Evolutionary conservation across 2,113 vertebrate species (phyloP).

Genomic region (Rhizomys pruinosus): DNA sequence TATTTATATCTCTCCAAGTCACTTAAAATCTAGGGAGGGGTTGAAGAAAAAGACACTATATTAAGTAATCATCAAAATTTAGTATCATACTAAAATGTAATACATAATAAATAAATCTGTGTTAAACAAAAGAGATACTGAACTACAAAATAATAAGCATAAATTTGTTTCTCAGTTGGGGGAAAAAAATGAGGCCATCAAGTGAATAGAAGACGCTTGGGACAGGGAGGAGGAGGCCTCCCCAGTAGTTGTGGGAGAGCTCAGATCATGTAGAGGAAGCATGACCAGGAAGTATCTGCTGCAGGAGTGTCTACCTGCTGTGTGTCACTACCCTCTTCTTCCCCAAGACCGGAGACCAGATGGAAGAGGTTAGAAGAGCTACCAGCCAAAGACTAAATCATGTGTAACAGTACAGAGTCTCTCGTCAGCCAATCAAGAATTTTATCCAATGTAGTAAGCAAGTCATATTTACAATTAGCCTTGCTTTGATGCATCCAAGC

Average conservation of each 20-base stretch:
- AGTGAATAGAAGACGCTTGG: background rate
- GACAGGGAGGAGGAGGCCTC: background rate
- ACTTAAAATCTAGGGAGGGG: background rate
- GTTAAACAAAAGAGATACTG: background rate
- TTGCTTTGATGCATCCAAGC: background rate
- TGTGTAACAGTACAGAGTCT: background rate
- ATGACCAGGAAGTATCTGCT: background rate
- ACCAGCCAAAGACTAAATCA: background rate
- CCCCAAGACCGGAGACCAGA: background rate
- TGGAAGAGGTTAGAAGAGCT: background rate
- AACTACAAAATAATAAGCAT: slow-evolving; percentile 51
- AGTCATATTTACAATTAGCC: background rate
- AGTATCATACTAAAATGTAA: slow-evolving; percentile 1
- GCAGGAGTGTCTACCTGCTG: background rate
- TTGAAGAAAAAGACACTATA: background rate
- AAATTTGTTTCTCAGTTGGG: background rate
- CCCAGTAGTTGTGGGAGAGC: background rate
- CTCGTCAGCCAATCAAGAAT: background rate
- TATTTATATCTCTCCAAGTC: background rate
- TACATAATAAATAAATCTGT: background rate
- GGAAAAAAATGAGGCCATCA: background rate
- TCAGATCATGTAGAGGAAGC: too few relatives aligned
- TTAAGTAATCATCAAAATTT: slow-evolving; percentile 51
- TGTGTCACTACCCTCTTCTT: background rate
- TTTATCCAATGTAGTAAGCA: background rate